These are phyloP conservation scores for Colinus virginianus DNA, from an alignment of 2,113 vertebrate species.

Conservation along the genomic window DNA sequence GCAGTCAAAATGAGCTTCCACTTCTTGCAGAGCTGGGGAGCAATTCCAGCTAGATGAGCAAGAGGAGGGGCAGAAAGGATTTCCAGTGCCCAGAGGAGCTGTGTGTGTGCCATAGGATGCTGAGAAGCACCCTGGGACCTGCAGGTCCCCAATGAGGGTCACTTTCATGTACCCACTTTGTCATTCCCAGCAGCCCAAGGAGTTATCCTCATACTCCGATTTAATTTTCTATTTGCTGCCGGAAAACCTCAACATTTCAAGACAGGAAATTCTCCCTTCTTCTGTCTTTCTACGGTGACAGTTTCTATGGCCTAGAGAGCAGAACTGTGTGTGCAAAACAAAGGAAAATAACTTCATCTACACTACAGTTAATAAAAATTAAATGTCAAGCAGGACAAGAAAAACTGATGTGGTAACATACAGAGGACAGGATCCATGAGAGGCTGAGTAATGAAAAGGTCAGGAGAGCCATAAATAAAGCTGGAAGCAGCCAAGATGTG, in stretches of 20 bases:
- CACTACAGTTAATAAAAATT: conserved; percentile 55
- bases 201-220: background rate
- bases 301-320: background rate
- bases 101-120: background rate
- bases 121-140: background rate
- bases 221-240: background rate
- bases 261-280: background rate
- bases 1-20: background rate
- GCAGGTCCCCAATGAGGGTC: background rate
- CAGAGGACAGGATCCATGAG: conserved; percentile 41
- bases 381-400: conserved; percentile 53
- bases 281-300: background rate
- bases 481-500: background rate
- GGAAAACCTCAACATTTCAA: conserved; percentile 18
- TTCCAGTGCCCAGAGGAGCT: background rate
- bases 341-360: conserved; percentile 38
- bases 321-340: conserved; percentile 14
- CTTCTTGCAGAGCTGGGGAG: background rate
- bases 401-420: conserved; percentile 44
- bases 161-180: background rate
- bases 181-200: background rate
- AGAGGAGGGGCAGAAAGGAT: background rate
- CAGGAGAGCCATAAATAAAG: conserved; percentile 58
- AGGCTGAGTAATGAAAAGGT: conserved; percentile 58
- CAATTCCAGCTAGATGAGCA: no score